A percentile compares a stretch with the other conserved stretches of the same genome.
Conservation (phyloP, 2,797 vertebrate species). For the Tachyglossus aculeatus region DNA sequence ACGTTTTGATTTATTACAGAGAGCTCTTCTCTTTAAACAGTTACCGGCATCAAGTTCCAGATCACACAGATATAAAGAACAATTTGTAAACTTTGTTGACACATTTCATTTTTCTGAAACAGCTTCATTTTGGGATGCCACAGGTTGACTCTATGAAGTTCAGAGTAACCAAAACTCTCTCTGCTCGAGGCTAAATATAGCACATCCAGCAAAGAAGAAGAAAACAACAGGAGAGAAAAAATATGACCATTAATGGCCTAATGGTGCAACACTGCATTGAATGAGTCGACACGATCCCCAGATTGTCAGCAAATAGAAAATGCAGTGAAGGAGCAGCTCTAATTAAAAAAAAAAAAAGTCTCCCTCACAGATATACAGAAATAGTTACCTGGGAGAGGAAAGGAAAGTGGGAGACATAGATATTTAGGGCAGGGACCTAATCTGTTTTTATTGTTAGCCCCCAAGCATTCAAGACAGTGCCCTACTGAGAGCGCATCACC, state of each 20-base stretch:
- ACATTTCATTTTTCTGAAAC: constrained; percentile 48
- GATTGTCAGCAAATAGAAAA: constrained; percentile 9
- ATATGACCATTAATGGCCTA: constrained; percentile 54
- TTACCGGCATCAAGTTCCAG: constrained; percentile 2
- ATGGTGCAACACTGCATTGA: constrained; percentile 17
- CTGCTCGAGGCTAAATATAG: constrained; percentile 22
- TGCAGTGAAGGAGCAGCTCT: neutral
- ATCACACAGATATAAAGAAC: constrained; percentile 40
- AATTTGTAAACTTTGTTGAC: constrained; percentile 40
- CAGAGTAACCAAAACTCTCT: constrained; percentile 1
- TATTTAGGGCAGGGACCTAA: no score
- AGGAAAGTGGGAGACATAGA: no score
- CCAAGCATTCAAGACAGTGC: no score
- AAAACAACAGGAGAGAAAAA: constrained; percentile 32
- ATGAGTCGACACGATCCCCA: constrained; percentile 46
- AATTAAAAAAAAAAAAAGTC: no score
- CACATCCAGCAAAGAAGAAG: constrained; percentile 24
- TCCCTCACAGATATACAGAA: no score
- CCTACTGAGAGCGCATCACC: no score
- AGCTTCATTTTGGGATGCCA: constrained; percentile 46
- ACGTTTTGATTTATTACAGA: no score
- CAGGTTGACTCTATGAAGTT: constrained; percentile 45
- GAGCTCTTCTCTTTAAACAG: no score
- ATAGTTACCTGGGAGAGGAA: no score
- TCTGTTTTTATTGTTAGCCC: no score